Evolutionary conservation across 2,113 vertebrate species (phyloP).

Genomic region (Romanogobio albipinnatus): DNA sequence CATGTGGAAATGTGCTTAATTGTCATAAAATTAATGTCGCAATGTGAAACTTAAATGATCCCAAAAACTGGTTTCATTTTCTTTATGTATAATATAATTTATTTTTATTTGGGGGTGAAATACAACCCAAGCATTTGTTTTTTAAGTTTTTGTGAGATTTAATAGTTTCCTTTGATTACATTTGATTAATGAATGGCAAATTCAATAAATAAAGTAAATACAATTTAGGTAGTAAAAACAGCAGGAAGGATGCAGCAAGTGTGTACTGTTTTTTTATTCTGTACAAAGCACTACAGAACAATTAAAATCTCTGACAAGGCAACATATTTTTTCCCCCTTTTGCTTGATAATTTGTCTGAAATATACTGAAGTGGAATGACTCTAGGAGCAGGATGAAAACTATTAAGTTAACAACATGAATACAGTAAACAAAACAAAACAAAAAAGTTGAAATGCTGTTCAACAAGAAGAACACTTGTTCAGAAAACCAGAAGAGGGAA

Average conservation of each 20-base stretch:
- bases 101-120: neutral
- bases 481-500: neutral
- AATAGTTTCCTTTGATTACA: neutral
- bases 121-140: neutral
- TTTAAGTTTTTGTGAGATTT: neutral
- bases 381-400: conserved; percentile 25
- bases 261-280: conserved; percentile 87
- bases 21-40: neutral
- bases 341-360: conserved; percentile 34
- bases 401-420: neutral
- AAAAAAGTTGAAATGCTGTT: neutral
- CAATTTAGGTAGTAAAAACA: neutral
- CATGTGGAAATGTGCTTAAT: neutral
- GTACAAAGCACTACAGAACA: conserved; percentile 93
- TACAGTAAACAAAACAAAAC: conserved; percentile 3
- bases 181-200: neutral
- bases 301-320: conserved; percentile 61
- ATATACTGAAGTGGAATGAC: conserved; percentile 46
- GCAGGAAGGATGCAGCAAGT: conserved; percentile 41
- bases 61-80: neutral
- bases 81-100: neutral
- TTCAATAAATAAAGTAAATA: neutral
- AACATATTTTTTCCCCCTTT: conserved; percentile 34
- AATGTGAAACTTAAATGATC: neutral
- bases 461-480: conserved; percentile 9